phyloP scores from a whole-genome alignment of 2,888 invertebrate species.

The Nomada ruficornis region DNA sequence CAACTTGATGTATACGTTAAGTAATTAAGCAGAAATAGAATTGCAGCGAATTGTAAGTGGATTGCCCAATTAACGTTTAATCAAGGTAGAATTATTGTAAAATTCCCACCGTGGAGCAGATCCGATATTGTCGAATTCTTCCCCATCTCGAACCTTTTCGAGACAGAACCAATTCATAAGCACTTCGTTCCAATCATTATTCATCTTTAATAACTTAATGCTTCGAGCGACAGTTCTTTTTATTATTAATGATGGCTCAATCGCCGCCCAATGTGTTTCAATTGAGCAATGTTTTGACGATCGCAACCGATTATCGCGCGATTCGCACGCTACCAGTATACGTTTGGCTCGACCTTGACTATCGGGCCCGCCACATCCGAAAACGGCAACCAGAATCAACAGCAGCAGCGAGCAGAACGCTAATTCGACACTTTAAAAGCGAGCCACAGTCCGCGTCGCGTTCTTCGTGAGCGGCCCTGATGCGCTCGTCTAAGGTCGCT shows the following conservation, averaged over 20 bases:
- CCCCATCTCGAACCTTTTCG: neutral
- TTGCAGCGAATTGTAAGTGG: too few relatives aligned
- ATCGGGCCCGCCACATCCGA: slow-evolving; percentile 40
- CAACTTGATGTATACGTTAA: neutral
- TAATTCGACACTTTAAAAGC: slow-evolving; percentile 77
- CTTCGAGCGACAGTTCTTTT: slow-evolving; percentile 15
- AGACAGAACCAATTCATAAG: neutral
- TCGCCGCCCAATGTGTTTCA: slow-evolving; percentile 17
- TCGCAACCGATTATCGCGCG: slow-evolving; percentile 34
- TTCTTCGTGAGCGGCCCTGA: slow-evolving; percentile 73
- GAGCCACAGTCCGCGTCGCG: slow-evolving; percentile 67
- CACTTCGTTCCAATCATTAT: neutral
- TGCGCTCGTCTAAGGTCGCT: slow-evolving; percentile 69
- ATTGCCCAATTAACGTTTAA: neutral
- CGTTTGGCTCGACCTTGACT: slow-evolving; percentile 60
- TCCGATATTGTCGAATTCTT: neutral
- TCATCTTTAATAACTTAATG: neutral
- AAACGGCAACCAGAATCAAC: slow-evolving; percentile 58
- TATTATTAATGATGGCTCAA: slow-evolving; percentile 3
- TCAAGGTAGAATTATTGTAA: too few relatives aligned
- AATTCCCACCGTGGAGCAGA: too few relatives aligned
- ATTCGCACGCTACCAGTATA: slow-evolving; percentile 29
- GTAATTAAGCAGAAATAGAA: neutral
- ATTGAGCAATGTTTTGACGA: slow-evolving; percentile 53
- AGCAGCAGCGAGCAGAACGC: slow-evolving; percentile 52